Conservation (phyloP, 2,113 vertebrate species). For the Lophochroa leadbeateri region DNA sequence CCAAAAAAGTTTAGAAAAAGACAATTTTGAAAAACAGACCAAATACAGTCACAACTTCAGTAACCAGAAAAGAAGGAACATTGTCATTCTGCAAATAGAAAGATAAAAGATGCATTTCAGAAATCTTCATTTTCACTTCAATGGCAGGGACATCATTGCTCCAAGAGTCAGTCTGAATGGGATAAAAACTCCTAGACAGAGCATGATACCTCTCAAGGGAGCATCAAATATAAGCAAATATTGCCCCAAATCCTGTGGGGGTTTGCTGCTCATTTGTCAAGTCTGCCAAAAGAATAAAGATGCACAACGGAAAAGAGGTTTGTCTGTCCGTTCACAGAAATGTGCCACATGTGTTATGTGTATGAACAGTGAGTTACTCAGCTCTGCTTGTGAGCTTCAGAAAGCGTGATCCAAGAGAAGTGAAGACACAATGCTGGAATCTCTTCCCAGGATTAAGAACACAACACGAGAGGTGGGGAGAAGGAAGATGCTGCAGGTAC, state of each 20-base stretch:
- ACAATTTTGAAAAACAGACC: not conserved
- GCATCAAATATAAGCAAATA: not conserved
- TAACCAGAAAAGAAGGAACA: not conserved
- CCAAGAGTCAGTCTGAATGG: not conserved
- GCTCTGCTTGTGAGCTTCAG: not conserved
- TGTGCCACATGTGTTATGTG: rapidly evolving
- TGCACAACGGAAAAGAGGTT: not conserved
- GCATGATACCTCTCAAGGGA: not conserved
- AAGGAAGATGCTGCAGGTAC: not conserved
- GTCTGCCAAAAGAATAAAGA: not conserved
- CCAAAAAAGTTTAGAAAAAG: not conserved
- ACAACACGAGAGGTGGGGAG: not conserved
- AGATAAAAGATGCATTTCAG: not conserved
- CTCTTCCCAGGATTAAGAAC: not conserved
- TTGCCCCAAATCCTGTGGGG: not conserved
- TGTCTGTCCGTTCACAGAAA: not conserved
- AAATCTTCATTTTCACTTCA: not conserved
- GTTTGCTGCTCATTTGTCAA: not conserved
- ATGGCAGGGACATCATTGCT: not conserved
- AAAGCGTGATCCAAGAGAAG: not conserved
- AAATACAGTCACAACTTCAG: not conserved
- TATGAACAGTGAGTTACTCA: not conserved
- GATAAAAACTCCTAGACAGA: not conserved
- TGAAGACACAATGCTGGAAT: rapidly evolving
- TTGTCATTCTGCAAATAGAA: not conserved